Conservation (phyloP, 2,888 invertebrate species). For the Cetonia aurata region DNA sequence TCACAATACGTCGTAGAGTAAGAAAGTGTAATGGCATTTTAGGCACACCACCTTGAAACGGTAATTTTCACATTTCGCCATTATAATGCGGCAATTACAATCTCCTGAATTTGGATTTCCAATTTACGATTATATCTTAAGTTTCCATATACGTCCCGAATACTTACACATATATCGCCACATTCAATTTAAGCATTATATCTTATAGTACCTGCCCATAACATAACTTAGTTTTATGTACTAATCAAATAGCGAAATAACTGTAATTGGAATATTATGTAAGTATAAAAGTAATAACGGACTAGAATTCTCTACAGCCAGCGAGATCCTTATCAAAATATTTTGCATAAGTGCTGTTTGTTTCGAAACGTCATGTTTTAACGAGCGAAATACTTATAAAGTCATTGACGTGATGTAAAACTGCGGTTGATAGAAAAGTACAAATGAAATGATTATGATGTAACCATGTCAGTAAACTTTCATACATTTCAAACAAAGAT, state of each 20-base stretch:
- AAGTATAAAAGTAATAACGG: slow-evolving; percentile 12
- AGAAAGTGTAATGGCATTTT: slow-evolving; percentile 10
- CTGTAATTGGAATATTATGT: slow-evolving; percentile 26
- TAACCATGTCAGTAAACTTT: too few species aligned
- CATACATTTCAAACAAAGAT: too few species aligned
- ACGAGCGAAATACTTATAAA: slow-evolving; percentile 1
- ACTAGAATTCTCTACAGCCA: not conserved
- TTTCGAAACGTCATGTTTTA: slow-evolving; percentile 17
- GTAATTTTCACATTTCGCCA: slow-evolving; percentile 7
- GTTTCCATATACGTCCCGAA: slow-evolving; percentile 30
- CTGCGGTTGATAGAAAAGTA: too few species aligned
- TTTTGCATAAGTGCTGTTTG: slow-evolving; percentile 11
- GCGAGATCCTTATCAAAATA: slow-evolving; percentile 10
- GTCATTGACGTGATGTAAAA: too few species aligned
- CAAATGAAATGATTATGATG: too few species aligned
- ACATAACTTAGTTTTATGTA: slow-evolving; percentile 21
- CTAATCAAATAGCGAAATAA: slow-evolving; percentile 4
- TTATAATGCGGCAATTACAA: slow-evolving; percentile 13
- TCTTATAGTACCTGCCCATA: not conserved
- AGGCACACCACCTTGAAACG: not conserved
- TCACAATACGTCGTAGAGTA: slow-evolving; percentile 9
- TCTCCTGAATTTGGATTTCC: slow-evolving; percentile 18
- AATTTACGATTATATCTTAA: slow-evolving; percentile 23
- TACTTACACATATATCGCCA: slow-evolving; percentile 11
- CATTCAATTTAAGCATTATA: slow-evolving; percentile 5